Conservation (phyloP, 2,888 invertebrate genomes). For the Aricia artaxerxes region DNA sequence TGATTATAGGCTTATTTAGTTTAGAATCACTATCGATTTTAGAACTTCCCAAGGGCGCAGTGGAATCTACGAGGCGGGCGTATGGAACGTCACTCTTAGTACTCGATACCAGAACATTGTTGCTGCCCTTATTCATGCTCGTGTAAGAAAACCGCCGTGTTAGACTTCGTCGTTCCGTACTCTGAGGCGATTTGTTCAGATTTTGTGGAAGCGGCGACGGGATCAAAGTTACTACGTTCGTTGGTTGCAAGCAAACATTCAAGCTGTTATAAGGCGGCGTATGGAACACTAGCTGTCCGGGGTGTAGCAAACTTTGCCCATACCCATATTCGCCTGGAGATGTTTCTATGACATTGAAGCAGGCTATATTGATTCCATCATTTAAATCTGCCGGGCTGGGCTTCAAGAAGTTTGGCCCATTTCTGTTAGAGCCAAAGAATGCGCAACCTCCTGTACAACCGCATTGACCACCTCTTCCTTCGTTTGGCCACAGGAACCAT, state of each 20-base stretch:
- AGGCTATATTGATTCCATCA: constrained; percentile 91
- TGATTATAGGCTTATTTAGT: constrained; percentile 79
- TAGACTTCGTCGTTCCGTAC: constrained; percentile 66
- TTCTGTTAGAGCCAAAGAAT: constrained; percentile 96
- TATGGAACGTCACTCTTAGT: constrained; percentile 87
- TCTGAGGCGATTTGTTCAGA: constrained; percentile 66
- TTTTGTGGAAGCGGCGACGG: constrained; percentile 70
- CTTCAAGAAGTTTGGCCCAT: constrained; percentile 93
- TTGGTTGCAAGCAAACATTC: constrained; percentile 88
- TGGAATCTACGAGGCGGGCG: constrained; percentile 87
- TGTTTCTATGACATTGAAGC: constrained; percentile 85
- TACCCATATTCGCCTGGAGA: constrained; percentile 92
- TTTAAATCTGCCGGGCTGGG: constrained; percentile 89
- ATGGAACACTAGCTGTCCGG: constrained; percentile 92
- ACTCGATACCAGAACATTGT: constrained; percentile 66
- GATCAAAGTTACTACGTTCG: constrained; percentile 66
- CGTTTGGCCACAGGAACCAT: constrained; percentile 96
- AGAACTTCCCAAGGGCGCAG: constrained; percentile 74
- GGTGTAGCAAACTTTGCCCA: constrained; percentile 95
- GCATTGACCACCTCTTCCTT: constrained; percentile 87
- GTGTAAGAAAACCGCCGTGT: constrained; percentile 75
- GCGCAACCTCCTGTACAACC: constrained; percentile 97
- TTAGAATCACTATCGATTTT: constrained; percentile 88
- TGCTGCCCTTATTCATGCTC: constrained; percentile 71
- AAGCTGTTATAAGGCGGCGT: constrained; percentile 92